These are phyloP conservation scores for Anas platyrhynchos DNA, from an alignment of 2,113 vertebrate species.

Conservation along the genomic window DNA sequence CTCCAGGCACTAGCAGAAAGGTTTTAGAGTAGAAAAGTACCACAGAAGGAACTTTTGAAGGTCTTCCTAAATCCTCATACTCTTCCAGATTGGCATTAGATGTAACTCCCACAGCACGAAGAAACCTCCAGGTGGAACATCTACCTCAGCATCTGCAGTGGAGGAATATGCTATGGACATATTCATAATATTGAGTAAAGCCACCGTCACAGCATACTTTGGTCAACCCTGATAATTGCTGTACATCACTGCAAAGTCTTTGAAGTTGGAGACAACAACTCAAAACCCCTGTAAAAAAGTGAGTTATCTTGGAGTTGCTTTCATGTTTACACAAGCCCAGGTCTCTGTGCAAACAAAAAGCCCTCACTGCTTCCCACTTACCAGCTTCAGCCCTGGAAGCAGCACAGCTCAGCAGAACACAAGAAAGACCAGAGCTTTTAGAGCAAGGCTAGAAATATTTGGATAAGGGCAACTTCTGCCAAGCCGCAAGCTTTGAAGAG, in stretches of 20 bases:
- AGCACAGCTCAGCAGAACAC: background rate
- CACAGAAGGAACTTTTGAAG: background rate
- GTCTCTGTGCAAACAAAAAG: background rate
- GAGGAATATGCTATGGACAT: accelerated
- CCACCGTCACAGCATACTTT: background rate
- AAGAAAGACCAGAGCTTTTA: accelerated
- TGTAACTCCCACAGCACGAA: background rate
- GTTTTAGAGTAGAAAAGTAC: background rate
- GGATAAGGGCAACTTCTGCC: background rate
- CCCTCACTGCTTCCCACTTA: background rate
- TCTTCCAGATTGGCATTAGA: background rate
- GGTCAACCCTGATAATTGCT: background rate
- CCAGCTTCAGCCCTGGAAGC: background rate
- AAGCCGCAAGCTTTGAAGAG: background rate
- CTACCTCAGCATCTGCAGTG: background rate
- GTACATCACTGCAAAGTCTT: background rate
- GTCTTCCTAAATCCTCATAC: background rate
- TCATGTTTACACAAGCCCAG: background rate
- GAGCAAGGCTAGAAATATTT: background rate
- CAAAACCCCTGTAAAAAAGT: background rate
- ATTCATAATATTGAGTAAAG: background rate
- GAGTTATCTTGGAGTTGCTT: background rate
- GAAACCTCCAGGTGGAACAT: background rate
- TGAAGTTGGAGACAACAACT: background rate
- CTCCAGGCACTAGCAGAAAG: background rate